Evolutionary conservation across 2,888 invertebrate genomes (phyloP).

Genomic region (Cataglyphis cursor): DNA sequence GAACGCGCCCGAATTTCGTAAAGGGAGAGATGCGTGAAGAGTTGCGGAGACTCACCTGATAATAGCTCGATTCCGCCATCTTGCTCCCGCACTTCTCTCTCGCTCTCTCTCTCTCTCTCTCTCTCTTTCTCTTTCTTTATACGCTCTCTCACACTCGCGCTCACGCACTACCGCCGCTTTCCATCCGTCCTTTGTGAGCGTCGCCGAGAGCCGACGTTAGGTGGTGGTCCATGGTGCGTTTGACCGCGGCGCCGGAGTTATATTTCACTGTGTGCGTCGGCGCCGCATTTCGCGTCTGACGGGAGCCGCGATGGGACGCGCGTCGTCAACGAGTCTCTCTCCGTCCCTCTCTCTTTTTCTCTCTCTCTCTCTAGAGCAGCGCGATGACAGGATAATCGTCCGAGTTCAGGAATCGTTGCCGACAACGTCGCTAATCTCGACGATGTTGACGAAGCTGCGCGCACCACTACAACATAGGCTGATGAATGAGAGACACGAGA

Average conservation of each 20-base stretch:
- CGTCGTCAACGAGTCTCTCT: constrained; percentile 33
- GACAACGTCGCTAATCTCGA: constrained; percentile 2
- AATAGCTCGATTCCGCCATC: constrained; percentile 90
- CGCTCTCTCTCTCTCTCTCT: no score
- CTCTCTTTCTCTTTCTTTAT: not conserved
- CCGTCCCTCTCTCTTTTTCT: not conserved
- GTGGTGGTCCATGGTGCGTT: constrained; percentile 42
- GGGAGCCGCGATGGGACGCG: constrained; percentile 47
- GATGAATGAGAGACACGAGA: constrained; percentile 78
- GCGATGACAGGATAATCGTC: not conserved
- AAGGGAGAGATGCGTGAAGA: constrained; percentile 58
- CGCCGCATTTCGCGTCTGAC: constrained; percentile 39
- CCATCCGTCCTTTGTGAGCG: constrained; percentile 83
- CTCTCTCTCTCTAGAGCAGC: not conserved
- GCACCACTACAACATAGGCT: constrained; percentile 62
- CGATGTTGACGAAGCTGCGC: not conserved
- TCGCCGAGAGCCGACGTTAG: constrained; percentile 69
- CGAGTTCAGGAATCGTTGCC: not conserved
- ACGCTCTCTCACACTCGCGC: constrained; percentile 80
- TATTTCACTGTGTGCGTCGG: constrained; percentile 41
- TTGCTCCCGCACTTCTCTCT: constrained; percentile 83
- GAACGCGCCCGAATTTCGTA: constrained; percentile 65
- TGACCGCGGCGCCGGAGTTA: constrained; percentile 20
- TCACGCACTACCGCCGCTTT: constrained; percentile 73
- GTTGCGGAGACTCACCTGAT: constrained; percentile 88